phyloP scores from a whole-genome alignment of 2,797 vertebrate genomes.

The Etheostoma nigrum region DNA sequence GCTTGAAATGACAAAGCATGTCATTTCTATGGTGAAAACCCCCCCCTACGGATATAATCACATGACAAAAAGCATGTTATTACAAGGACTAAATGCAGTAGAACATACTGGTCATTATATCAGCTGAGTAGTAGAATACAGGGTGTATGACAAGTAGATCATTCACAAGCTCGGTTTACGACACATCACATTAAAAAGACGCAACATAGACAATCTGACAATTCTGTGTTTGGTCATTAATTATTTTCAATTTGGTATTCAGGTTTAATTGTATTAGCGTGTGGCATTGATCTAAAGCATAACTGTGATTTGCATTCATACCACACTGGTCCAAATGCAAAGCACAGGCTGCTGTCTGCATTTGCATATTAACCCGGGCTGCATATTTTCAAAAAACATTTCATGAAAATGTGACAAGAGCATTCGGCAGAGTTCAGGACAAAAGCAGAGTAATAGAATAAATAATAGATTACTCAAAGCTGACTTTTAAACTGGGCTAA shows the following conservation, averaged over 20 bases:
- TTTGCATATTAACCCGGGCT: conserved; percentile 63
- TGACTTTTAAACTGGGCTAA: conserved; percentile 77
- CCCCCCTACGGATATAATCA: conserved; percentile 6
- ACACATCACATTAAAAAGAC: neutral
- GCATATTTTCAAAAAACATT: conserved; percentile 58
- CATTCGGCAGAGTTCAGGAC: conserved; percentile 62
- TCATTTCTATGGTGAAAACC: conserved; percentile 24
- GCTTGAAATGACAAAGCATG: neutral
- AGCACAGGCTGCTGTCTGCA: conserved; percentile 52
- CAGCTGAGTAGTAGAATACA: conserved; percentile 33
- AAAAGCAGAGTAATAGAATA: conserved; percentile 66
- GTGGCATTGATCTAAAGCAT: conserved; percentile 44
- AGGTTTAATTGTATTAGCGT: conserved; percentile 50
- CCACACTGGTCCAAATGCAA: conserved; percentile 61
- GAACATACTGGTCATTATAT: conserved; percentile 15
- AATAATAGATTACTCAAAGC: conserved; percentile 77
- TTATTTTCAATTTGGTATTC: conserved; percentile 42
- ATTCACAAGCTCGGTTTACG: conserved; percentile 22
- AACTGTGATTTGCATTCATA: conserved; percentile 56
- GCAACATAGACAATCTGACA: conserved; percentile 14
- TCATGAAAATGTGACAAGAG: conserved; percentile 61
- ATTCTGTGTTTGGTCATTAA: neutral
- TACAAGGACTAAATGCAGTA: conserved; percentile 27
- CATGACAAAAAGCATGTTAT: conserved; percentile 44
- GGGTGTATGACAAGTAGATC: conserved; percentile 10